Percentiles rank a stretch among this genome's conserved stretches.
Conservation (phyloP, 2,888 invertebrate species). For the Alviniconcha strummeri region DNA sequence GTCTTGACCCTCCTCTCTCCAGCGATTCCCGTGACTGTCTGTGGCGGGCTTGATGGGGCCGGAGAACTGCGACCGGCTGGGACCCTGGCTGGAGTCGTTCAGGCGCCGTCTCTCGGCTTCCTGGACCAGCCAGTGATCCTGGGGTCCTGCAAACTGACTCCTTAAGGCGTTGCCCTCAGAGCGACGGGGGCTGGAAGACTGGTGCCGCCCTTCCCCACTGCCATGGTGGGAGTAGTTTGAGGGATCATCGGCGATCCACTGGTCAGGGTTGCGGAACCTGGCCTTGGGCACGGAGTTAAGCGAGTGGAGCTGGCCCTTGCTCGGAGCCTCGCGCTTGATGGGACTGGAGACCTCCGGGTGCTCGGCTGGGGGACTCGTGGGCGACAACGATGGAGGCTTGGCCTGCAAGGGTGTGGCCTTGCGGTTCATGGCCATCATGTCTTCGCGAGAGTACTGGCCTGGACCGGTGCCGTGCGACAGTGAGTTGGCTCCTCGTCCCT, state of each 20-base stretch:
- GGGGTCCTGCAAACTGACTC: constrained; percentile 49
- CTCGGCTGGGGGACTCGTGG: not conserved
- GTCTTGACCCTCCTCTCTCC: constrained; percentile 45
- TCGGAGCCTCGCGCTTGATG: constrained; percentile 50
- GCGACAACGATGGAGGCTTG: constrained; percentile 41
- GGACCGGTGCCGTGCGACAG: not conserved
- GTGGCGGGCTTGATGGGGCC: constrained; percentile 55
- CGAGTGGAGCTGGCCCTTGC: constrained; percentile 55
- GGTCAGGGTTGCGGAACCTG: constrained; percentile 45
- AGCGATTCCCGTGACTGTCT: constrained; percentile 50
- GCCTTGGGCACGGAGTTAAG: constrained; percentile 65
- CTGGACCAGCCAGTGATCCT: constrained; percentile 91
- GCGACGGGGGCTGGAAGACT: not conserved
- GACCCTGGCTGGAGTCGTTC: constrained; percentile 43
- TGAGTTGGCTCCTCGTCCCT: not conserved
- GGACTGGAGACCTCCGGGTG: constrained; percentile 15
- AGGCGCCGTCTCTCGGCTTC: constrained; percentile 90
- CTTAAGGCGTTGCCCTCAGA: not conserved
- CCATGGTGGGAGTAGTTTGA: constrained; percentile 10
- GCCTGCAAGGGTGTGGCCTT: constrained; percentile 57
- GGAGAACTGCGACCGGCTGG: constrained; percentile 27
- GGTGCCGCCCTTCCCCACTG: constrained; percentile 11
- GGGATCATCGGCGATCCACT: constrained; percentile 47
- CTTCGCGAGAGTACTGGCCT: constrained; percentile 52
- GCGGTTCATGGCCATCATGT: constrained; percentile 63